phyloP scores from a whole-genome alignment of 2,888 invertebrate species.

The Heteromurus nitidus region DNA sequence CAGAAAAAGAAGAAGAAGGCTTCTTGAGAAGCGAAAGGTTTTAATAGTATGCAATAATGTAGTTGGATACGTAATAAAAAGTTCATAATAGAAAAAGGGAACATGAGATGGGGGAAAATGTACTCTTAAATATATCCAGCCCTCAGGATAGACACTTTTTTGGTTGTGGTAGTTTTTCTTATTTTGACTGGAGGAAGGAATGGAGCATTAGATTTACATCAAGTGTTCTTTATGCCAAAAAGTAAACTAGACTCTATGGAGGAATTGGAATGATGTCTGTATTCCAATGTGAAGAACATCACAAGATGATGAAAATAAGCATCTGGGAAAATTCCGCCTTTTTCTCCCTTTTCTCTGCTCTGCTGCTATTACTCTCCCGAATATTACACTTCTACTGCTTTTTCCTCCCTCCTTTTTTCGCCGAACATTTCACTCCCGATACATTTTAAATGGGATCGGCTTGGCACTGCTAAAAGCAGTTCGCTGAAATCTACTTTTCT shows the following conservation, averaged over 20 bases:
- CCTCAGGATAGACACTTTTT: neutral
- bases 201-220: conserved; percentile 10
- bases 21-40: conserved; percentile 1
- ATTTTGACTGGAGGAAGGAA: neutral
- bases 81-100: conserved; percentile 8
- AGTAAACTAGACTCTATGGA: neutral
- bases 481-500: conserved; percentile 40
- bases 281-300: neutral
- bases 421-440: neutral
- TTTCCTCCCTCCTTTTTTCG: neutral
- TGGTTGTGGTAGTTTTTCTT: neutral
- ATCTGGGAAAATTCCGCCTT: conserved; percentile 8
- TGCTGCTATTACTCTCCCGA: no score
- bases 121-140: neutral
- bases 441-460: conserved; percentile 27
- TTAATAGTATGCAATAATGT: no score
- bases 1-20: neutral
- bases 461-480: neutral
- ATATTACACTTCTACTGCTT: neutral
- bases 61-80: neutral
- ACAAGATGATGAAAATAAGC: neutral
- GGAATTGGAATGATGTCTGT: neutral
- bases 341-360: neutral
- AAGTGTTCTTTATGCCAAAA: conserved; percentile 22
- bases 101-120: neutral